A percentile compares a stretch with the other conserved stretches of the same genome.
Evolutionary conservation across 2,888 invertebrate genomes (phyloP).

Genomic region (Linhomoeus sp.): DNA sequence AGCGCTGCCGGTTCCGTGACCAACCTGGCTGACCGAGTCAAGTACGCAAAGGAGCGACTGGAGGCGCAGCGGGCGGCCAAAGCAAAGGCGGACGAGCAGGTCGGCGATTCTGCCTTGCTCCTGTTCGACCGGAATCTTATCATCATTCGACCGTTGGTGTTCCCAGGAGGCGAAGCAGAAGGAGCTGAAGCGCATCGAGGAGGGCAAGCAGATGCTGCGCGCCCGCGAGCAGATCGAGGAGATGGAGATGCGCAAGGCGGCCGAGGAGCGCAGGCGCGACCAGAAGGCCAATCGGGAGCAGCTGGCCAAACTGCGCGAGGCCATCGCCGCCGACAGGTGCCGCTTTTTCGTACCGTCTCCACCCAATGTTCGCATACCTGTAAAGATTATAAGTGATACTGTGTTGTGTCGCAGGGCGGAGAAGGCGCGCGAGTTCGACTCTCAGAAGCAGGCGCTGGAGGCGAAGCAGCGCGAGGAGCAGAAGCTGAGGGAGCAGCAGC

Average conservation of each 20-base stretch:
- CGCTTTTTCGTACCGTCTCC: neutral
- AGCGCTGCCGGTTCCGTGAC: too few species aligned
- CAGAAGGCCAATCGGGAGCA: neutral
- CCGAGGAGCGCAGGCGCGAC: neutral
- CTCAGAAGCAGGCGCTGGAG: neutral
- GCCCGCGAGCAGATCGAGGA: neutral
- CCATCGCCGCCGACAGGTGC: neutral
- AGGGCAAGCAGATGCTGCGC: neutral
- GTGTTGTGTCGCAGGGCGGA: neutral
- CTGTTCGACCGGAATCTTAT: neutral
- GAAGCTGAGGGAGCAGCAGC: neutral
- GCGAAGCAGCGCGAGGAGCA: neutral
- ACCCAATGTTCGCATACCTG: too few species aligned
- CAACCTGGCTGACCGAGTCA: too few species aligned
- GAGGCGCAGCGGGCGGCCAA: neutral
- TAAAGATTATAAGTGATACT: too few species aligned
- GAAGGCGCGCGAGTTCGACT: neutral
- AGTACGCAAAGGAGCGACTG: neutral
- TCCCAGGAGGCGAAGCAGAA: neutral
- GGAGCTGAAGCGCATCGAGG: slow-evolving; percentile 2
- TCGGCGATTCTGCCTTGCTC: too few species aligned
- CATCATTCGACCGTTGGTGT: neutral
- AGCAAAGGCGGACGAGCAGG: neutral
- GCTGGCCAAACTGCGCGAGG: neutral
- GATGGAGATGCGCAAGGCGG: neutral